phyloP scores from a whole-genome alignment of 2,888 invertebrate species.

The Arrhopalites spinosus region DNA sequence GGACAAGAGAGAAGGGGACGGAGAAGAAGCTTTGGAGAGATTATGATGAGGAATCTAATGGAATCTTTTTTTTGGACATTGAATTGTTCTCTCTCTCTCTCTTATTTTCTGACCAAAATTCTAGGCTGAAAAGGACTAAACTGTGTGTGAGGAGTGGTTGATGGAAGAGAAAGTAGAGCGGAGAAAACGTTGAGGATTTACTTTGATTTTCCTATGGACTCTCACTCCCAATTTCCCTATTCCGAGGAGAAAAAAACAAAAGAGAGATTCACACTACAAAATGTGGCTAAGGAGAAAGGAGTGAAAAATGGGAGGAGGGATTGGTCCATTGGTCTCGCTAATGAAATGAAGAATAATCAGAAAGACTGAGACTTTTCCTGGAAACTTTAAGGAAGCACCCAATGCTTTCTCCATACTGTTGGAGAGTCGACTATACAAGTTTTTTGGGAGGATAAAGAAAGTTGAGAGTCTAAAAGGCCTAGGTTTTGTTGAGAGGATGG shows the following conservation, averaged over 20 bases:
- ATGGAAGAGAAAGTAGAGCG: too few relatives aligned
- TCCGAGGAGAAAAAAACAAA: background rate
- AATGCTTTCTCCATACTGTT: too few relatives aligned
- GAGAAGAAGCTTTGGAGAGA: background rate
- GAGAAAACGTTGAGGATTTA: too few relatives aligned
- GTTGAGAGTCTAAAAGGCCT: too few relatives aligned
- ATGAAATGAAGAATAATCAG: conserved; percentile 17
- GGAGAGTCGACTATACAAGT: background rate
- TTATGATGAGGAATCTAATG: conserved; percentile 5
- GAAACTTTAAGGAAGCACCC: too few relatives aligned
- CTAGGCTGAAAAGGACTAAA: too few relatives aligned
- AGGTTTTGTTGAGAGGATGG: background rate
- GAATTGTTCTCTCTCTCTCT: too few relatives aligned
- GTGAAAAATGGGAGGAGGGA: background rate
- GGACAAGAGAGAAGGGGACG: too few relatives aligned
- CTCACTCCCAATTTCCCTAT: too few relatives aligned
- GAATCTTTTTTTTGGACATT: background rate
- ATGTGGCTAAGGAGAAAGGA: background rate
- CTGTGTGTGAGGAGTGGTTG: too few relatives aligned
- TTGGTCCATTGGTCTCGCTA: background rate
- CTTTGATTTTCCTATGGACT: too few relatives aligned
- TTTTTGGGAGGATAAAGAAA: background rate
- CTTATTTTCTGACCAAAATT: too few relatives aligned
- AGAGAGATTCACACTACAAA: background rate
- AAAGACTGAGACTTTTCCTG: background rate